Evolutionary conservation across 2,797 vertebrate species (phyloP).

Genomic region (Hafferia zeledoni): DNA sequence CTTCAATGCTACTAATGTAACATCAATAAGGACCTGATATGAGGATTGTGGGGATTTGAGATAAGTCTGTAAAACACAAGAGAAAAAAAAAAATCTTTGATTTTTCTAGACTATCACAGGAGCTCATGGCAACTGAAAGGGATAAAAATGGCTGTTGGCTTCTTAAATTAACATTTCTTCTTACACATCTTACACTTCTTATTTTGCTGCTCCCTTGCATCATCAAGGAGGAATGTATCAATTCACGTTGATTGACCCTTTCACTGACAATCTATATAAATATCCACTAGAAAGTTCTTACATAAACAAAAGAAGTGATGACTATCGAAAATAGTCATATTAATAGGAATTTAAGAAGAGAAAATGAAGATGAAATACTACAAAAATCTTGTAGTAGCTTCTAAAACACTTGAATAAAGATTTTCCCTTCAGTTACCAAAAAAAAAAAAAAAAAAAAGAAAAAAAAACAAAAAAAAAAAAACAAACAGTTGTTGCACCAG

Average conservation of each 20-base stretch:
- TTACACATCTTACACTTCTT: not conserved
- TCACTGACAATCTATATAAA: not conserved
- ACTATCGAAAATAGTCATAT: not conserved
- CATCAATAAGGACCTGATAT: not conserved
- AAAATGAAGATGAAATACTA: not conserved
- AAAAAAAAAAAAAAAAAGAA: not conserved
- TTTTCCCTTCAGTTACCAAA: not conserved
- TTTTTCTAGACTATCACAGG: not conserved
- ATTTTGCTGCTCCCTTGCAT: not conserved
- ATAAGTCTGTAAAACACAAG: not conserved
- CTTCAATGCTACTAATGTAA: not conserved
- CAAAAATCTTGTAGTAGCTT: not conserved
- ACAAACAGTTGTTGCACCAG: not conserved
- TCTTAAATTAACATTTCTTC: not conserved
- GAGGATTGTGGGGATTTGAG: not conserved
- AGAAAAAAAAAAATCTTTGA: not conserved
- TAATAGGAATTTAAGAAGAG: not conserved
- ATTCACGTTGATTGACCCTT: not conserved
- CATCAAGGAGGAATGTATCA: not conserved
- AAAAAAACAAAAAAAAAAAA: not conserved
- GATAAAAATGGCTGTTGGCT: not conserved
- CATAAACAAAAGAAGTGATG: not conserved
- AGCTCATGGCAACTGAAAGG: not conserved
- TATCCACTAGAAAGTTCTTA: not conserved
- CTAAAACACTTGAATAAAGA: not conserved